A percentile compares a stretch with the other conserved stretches of the same genome.
phyloP scores from a whole-genome alignment of 2,797 vertebrate genomes.

The Huso huso region DNA sequence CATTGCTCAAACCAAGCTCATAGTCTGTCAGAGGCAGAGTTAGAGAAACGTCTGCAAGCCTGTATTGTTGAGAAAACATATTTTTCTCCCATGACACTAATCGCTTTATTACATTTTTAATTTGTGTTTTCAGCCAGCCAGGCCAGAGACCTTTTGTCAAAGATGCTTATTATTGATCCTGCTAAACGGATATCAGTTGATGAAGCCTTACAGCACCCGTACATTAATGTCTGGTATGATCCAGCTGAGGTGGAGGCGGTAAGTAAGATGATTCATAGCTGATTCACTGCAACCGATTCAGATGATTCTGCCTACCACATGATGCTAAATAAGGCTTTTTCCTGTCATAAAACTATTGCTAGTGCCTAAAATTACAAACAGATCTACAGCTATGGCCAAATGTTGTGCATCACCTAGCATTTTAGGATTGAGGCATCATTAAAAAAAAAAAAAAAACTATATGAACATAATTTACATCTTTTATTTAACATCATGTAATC shows the following conservation, averaged over 20 bases:
- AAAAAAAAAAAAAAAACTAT: too few species aligned
- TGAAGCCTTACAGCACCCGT: constrained; percentile 94
- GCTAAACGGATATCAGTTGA: constrained; percentile 97
- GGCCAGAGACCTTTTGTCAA: constrained; percentile 95
- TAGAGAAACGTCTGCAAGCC: too few species aligned
- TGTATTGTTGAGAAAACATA: too few species aligned
- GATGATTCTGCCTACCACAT: constrained; percentile 18
- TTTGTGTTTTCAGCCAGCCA: constrained; percentile 79
- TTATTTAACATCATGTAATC: too few species aligned
- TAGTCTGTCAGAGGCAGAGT: too few species aligned
- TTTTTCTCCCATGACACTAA: background rate
- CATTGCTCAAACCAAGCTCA: too few species aligned
- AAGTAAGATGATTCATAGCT: constrained; percentile 36
- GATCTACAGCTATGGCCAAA: too few species aligned
- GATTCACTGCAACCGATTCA: constrained; percentile 2
- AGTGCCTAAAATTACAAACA: too few species aligned
- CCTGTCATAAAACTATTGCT: background rate
- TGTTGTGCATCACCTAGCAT: too few species aligned
- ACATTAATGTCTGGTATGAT: constrained; percentile 99
- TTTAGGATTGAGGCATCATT: too few species aligned
- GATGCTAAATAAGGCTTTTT: background rate
- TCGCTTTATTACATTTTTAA: constrained; percentile 18
- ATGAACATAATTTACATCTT: too few species aligned
- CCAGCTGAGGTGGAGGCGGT: constrained; percentile 97
- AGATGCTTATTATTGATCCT: constrained; percentile 97